Conservation (phyloP, 2,113 vertebrate species). For the Pan troglodytes region NHGRI_mPanTro3-v2.1_pri NC_072417.2:62499501-62500000, state of each 20-base stretch:
- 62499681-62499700: neutral
- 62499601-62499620: neutral
- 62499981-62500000: neutral
- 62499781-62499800: neutral
- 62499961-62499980: neutral
- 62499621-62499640: neutral
- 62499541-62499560: neutral
- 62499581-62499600: neutral
- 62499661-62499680: neutral
- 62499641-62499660: neutral
- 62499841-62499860: neutral
- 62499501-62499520: neutral
- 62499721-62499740: neutral
- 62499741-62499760: neutral
- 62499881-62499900: neutral
- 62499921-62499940: neutral
- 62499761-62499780: constrained; percentile 10
- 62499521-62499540: neutral
- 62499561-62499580: too few relatives aligned
- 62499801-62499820: neutral
- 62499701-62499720: neutral
- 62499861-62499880: neutral
- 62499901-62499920: neutral
- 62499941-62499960: neutral
- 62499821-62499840: neutral